Base-by-base conservation (phyloP, 1,140 invertebrate species). In the Latrodectus geometricus region DNA sequence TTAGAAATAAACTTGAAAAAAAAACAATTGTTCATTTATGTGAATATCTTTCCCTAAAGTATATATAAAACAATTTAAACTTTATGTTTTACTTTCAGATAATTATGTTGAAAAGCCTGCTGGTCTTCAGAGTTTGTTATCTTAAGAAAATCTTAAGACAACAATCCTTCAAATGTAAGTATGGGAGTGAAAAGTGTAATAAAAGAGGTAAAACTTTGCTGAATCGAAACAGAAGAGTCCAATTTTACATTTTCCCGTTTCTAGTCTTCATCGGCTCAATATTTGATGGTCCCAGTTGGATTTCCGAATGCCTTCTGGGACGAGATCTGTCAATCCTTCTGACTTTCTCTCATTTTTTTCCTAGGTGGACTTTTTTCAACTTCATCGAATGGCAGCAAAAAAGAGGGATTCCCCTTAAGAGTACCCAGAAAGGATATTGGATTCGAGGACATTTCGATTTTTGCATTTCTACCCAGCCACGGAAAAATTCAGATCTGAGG, bases 221-320 rank as follows among this genome's bases (percentile, higher is more conserved):
- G 68, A 69, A 69, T 69, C 68, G 68, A 69, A 69, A 69, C 68
- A 69, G 68, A 69, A 5, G 20, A 69, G 21, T 69, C 21, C 68
- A n/a, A 69, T 20, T 69, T 69, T 69, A 11, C 17, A n/a, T 20
- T 69, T 23, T 23, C 21, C 20, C 68, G 68, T 69, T 23, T 11
- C 17, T n/a, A 69, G 11, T 69, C 20, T 69, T 69, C 68, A 69
- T 69, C 68, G 68, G 20, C 68, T 69, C 20, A 20, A 69, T 20
- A 69, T 23, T 69, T 69, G 68, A n/a, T 21, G 68, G 68, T 69
- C 20, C 68, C 68, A 21, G n/a, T 11, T 20, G 68, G 21, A 69
- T 69, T 21, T 69, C 17, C 21, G 20, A 11, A 23, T 23, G 68
- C 20, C 68, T 21, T 21, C 68, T 69, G 68, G 9, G 8, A 23